phyloP scores from a whole-genome alignment of 2,888 invertebrate genomes.

The Netelia inedita region DNA sequence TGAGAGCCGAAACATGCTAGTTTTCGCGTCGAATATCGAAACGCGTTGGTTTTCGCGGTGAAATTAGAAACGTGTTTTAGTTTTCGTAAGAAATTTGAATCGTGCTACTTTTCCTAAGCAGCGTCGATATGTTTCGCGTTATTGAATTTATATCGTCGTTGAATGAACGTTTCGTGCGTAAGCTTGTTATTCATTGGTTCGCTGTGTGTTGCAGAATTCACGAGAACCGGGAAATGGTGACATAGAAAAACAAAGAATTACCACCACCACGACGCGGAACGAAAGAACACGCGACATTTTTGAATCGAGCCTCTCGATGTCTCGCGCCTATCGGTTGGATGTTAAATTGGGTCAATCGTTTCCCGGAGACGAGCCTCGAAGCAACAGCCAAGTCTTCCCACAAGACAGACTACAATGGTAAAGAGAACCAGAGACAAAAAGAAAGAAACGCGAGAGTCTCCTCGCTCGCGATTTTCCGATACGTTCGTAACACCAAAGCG shows the following conservation, averaged over 20 bases:
- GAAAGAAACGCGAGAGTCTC: not conserved
- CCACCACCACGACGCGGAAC: not conserved
- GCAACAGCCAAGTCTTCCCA: not conserved
- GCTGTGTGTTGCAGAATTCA: too few species aligned
- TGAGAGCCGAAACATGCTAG: too few species aligned
- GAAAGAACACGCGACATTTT: not conserved
- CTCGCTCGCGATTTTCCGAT: not conserved
- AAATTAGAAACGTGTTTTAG: too few species aligned
- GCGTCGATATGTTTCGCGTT: too few species aligned
- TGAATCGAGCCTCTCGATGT: not conserved
- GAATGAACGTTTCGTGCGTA: not conserved
- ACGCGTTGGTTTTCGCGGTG: too few species aligned
- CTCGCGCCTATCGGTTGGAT: too few species aligned
- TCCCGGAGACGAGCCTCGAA: constrained; percentile 15
- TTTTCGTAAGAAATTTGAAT: too few species aligned
- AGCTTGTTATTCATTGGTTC: not conserved
- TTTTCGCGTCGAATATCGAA: too few species aligned
- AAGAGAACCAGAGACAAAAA: constrained; percentile 2
- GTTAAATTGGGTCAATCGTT: constrained; percentile 36
- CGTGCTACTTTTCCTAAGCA: too few species aligned
- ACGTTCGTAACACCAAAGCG: not conserved
- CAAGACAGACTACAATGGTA: not conserved
- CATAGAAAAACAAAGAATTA: too few species aligned
- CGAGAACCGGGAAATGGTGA: too few species aligned
- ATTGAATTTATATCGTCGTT: too few species aligned